Base-by-base conservation (phyloP, 2,888 invertebrate genomes). In the Himalopsyche anomala region DNA sequence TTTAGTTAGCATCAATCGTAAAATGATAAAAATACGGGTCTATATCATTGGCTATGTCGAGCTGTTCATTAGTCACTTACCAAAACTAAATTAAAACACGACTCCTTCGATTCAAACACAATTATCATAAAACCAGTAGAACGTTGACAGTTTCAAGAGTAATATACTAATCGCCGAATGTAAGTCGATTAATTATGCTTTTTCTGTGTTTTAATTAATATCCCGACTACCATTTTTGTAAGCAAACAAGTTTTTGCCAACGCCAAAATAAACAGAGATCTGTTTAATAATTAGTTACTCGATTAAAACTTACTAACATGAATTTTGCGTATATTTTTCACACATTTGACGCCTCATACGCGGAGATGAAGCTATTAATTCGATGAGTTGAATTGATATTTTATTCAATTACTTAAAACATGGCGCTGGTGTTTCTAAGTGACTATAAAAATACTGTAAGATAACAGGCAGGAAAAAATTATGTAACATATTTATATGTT, bases 161-260 rank as follows among this genome's bases (percentile, higher is more conserved):
- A 62, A 62, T 62, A 19, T 62, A 62, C 62, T 62, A 62, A 62
- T 62, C 5, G 62, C 28, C 62, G 62, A 19, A 62, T 62, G 62
- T 62, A 62, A 62, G 8, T 11, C 62, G 62, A 62, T 62, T 62
- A 62, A 62, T 62, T 62, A 62, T 19, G 19, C 62, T 62, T 62
- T 62, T 62, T 62, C 17, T 62, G 11, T 62, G 62, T 62, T 62
- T 62, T 62, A 56, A 56, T 56, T 56, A 62, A 62, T 62, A 62
- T 62, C 62, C 11, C 11, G 19, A 62, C 62, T 62, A 28, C 62
- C 62, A 62, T 62, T 62, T 62, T 62, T 19, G 62, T 62, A n/a
- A 6, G 19, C 62, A 62, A 62, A 62, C 62, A 19, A 62, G 62
- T 62, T 62, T 62, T 62, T 9, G 3, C 62, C 62, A 62, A 19